phyloP scores from a whole-genome alignment of 2,888 invertebrate species.

The Mythimna impura region DNA sequence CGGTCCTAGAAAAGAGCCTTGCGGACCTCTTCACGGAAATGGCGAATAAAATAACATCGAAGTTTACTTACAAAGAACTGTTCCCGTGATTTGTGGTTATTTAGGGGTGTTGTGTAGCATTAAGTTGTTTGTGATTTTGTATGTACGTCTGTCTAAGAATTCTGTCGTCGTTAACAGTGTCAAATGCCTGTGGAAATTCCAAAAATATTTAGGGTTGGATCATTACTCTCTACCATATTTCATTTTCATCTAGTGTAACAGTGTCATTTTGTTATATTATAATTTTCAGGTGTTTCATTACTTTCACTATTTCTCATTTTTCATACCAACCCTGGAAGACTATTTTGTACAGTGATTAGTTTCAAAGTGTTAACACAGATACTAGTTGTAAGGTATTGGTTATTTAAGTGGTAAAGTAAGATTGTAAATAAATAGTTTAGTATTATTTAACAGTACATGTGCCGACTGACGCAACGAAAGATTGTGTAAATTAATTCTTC shows the following conservation, averaged over 20 bases:
- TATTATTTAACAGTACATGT: slow-evolving; percentile 52
- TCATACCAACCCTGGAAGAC: slow-evolving; percentile 37
- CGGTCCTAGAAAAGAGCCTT: slow-evolving; percentile 91
- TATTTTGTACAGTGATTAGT: slow-evolving; percentile 42
- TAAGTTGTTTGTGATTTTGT: slow-evolving; percentile 60
- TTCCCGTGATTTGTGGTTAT: slow-evolving; percentile 87
- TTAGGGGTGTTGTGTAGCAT: slow-evolving; percentile 27
- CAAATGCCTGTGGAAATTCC: slow-evolving; percentile 47
- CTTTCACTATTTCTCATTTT: slow-evolving; percentile 2
- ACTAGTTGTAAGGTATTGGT: slow-evolving; percentile 65
- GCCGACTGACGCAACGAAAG: slow-evolving; percentile 41
- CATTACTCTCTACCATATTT: slow-evolving; percentile 3
- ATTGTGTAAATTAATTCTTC: slow-evolving; percentile 28
- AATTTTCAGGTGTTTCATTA: slow-evolving; percentile 16
- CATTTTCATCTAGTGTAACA: slow-evolving; percentile 24
- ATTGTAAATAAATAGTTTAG: slow-evolving; percentile 62
- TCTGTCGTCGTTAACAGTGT: slow-evolving; percentile 30
- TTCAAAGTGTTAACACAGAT: slow-evolving; percentile 40
- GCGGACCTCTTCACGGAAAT: slow-evolving; percentile 92
- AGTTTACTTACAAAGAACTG: slow-evolving; percentile 93
- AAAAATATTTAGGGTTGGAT: slow-evolving; percentile 47
- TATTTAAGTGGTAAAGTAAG: slow-evolving; percentile 58
- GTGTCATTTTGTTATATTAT: slow-evolving; percentile 18
- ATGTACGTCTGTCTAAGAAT: slow-evolving; percentile 29
- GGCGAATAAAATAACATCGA: slow-evolving; percentile 92